phyloP scores from a whole-genome alignment of 2,888 invertebrate genomes.

The Deilephila elpenor region DNA sequence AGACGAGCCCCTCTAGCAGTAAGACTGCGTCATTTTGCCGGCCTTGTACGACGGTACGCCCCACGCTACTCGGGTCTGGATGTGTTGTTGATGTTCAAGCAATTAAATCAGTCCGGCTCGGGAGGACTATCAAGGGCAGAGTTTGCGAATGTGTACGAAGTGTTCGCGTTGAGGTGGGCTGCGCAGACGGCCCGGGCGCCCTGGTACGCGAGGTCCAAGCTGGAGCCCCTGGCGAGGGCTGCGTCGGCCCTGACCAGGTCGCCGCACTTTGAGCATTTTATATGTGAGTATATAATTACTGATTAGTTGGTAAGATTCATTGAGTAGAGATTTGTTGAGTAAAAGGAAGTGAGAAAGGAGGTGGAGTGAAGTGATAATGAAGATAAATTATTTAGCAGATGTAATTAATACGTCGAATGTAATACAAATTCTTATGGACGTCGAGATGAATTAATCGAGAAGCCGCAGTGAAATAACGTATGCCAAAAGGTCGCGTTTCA shows the following conservation, averaged over 20 bases:
- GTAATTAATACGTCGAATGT: too few relatives aligned
- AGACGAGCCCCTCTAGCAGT: slow-evolving; percentile 88
- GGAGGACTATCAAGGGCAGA: slow-evolving; percentile 89
- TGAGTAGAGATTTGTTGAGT: too few relatives aligned
- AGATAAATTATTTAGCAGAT: too few relatives aligned
- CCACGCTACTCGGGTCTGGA: slow-evolving; percentile 89
- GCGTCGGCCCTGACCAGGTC: slow-evolving; percentile 87
- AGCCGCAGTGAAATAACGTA: too few relatives aligned
- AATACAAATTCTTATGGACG: too few relatives aligned
- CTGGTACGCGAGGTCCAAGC: slow-evolving; percentile 86
- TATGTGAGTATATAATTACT: slow-evolving; percentile 83
- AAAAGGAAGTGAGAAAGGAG: too few relatives aligned
- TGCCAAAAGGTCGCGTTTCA: too few relatives aligned
- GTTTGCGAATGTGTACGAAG: slow-evolving; percentile 87
- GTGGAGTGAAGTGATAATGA: too few relatives aligned
- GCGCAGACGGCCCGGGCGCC: slow-evolving; percentile 88
- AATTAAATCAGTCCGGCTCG: slow-evolving; percentile 87
- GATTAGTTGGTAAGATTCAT: too few relatives aligned
- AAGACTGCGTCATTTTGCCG: slow-evolving; percentile 90
- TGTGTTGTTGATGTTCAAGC: slow-evolving; percentile 91
- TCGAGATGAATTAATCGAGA: too few relatives aligned
- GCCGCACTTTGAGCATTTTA: slow-evolving; percentile 89
- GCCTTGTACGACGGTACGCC: slow-evolving; percentile 91
- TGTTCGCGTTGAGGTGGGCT: slow-evolving; percentile 90
- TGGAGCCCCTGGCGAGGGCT: slow-evolving; percentile 86